phyloP scores from a whole-genome alignment of 1,140 invertebrate genomes.

The Diprion similis region DNA sequence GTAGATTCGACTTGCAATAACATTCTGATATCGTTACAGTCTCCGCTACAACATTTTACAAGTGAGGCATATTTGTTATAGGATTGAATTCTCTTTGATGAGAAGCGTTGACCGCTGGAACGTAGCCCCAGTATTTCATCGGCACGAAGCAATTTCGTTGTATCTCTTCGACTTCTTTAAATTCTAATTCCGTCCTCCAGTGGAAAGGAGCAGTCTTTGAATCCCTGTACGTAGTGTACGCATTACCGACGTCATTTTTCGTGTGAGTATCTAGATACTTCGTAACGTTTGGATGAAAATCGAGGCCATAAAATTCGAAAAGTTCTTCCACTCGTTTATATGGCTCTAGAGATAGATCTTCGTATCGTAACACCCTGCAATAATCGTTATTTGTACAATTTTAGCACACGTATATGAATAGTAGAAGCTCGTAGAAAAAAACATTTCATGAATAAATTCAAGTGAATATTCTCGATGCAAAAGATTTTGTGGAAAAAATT shows the following conservation, averaged over 20 bases:
- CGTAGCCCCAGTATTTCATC: conserved; percentile 85
- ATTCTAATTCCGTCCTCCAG: conserved; percentile 79
- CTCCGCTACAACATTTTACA: conserved; percentile 33
- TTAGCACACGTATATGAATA: neutral
- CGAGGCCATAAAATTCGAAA: conserved; percentile 78
- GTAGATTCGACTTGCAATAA: neutral
- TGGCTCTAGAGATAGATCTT: conserved; percentile 82
- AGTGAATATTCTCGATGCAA: too few species aligned
- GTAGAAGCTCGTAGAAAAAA: neutral
- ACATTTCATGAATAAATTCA: neutral
- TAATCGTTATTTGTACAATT: conserved; percentile 18
- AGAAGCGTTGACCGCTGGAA: conserved; percentile 59
- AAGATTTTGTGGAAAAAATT: too few species aligned
- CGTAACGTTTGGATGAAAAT: conserved; percentile 73
- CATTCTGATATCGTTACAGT: neutral
- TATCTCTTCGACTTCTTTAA: conserved; percentile 73
- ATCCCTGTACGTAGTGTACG: conserved; percentile 84
- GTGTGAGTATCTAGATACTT: conserved; percentile 83
- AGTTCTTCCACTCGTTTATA: conserved; percentile 74
- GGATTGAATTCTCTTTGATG: conserved; percentile 67
- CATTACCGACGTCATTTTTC: conserved; percentile 77
- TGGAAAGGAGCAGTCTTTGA: conserved; percentile 84
- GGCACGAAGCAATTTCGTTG: conserved; percentile 72
- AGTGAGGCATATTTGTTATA: conserved; percentile 48
- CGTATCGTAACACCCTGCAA: conserved; percentile 80